A percentile compares a stretch with the other conserved stretches of the same genome.
These are phyloP conservation scores for Thalpophila matura DNA, from an alignment of 2,888 invertebrate genomes.

Conservation along the genomic window DNA sequence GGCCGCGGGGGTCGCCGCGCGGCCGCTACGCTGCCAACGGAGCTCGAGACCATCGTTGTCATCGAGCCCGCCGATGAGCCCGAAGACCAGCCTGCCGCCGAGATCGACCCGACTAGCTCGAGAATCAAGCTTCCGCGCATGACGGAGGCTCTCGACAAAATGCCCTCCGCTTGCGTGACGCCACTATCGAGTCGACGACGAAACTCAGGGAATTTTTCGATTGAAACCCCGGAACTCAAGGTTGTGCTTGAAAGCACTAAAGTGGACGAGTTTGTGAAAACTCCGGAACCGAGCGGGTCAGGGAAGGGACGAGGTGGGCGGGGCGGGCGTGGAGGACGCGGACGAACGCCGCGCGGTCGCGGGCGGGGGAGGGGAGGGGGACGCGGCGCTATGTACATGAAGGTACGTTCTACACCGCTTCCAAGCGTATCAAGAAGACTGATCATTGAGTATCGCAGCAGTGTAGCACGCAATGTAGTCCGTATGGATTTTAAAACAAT, in stretches of 20 bases:
- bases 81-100: constrained; percentile 42
- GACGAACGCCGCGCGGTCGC: constrained; percentile 73
- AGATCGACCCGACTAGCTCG: constrained; percentile 86
- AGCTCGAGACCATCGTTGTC: constrained; percentile 55
- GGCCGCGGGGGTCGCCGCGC: constrained; percentile 78
- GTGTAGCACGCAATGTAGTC: neutral
- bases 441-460: too few species aligned
- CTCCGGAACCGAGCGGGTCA: constrained; percentile 67
- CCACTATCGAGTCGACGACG: constrained; percentile 80
- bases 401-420: constrained; percentile 57
- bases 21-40: constrained; percentile 56
- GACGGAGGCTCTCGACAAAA: constrained; percentile 86
- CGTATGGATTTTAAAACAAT: neutral
- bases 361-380: constrained; percentile 85
- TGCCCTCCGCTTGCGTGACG: constrained; percentile 78
- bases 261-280: constrained; percentile 75
- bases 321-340: constrained; percentile 69
- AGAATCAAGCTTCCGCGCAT: constrained; percentile 86
- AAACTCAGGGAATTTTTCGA: constrained; percentile 70
- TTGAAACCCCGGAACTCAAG: constrained; percentile 70
- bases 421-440: too few species aligned
- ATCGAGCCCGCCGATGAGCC: constrained; percentile 53
- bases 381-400: constrained; percentile 79
- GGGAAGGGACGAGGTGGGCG: constrained; percentile 66
- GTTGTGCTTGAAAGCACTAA: constrained; percentile 66